Base-by-base conservation (phyloP, 2,113 vertebrate species). In the Chitala chitala region DNA sequence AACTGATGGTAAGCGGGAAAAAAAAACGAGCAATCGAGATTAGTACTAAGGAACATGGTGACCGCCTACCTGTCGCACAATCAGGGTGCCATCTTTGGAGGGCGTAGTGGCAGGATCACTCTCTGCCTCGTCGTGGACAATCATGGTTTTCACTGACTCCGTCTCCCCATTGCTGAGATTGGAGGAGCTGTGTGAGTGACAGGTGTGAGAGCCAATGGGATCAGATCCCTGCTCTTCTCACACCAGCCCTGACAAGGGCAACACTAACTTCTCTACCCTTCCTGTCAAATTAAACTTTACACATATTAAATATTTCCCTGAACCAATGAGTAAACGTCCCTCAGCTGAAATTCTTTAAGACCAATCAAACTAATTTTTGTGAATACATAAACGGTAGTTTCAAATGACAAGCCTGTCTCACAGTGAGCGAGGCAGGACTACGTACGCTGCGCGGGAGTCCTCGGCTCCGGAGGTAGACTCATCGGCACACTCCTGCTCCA, bases 101-200 rank as follows among this genome's bases (percentile, higher is more conserved):
- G 95, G 97, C n/a, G 93, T 96, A 81, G 94, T 91, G 38, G 93
- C 93, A 1, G 92, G 91, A n/a, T 98, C 95, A 65, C 91, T 94
- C 78, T 98, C 95, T 10, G 93, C 90, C 36, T 97, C 95, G 0
- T 98, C 95, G 55, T 97, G 96, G 74, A 98, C 94, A 0, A 98
- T 94, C 94, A 98, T 97, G 3, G 95, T 98, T 83, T 98, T 98
- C 80, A 95, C 94, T 0, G 96, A 98, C 75, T 95, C 96, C 0
- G 94, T 95, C 85, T 99, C 97, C 31, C 97, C 97, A 20, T 99
- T 99, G 86, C 96, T 99, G 83, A 99, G 85, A 81, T 94, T 93
- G 84, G 95, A 84, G 13, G 93, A 93, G 8, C 86, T 87, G 79
- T n/a, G n/a, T n/a, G n/a, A n/a, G 31, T n/a, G 38, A 75, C 17